A percentile compares a stretch with the other conserved stretches of the same genome.
phyloP scores from a whole-genome alignment of 2,888 invertebrate species.

The Drosophila falleni region DNA sequence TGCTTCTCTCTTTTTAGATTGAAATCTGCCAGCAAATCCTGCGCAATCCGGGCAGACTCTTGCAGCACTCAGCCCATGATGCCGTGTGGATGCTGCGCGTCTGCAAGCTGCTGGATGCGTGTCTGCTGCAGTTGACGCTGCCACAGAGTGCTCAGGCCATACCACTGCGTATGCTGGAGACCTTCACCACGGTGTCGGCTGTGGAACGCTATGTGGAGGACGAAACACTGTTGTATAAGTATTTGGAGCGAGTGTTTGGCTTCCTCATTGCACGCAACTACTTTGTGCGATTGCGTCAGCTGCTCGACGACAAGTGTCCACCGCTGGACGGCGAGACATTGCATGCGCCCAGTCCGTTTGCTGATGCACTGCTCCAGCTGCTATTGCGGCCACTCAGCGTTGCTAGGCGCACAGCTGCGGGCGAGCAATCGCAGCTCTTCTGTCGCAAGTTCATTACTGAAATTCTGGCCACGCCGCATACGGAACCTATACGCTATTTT shows the following conservation, averaged over 20 bases:
- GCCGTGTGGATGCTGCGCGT: constrained; percentile 83
- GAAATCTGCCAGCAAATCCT: constrained; percentile 84
- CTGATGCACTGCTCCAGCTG: constrained; percentile 91
- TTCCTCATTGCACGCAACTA: constrained; percentile 86
- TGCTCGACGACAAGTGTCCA: constrained; percentile 90
- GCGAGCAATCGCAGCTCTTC: constrained; percentile 66
- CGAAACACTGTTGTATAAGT: constrained; percentile 75
- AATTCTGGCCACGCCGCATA: constrained; percentile 89
- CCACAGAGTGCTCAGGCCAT: constrained; percentile 87
- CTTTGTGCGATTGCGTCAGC: constrained; percentile 89
- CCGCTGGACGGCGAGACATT: constrained; percentile 89
- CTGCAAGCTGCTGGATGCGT: constrained; percentile 83
- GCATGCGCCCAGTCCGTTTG: constrained; percentile 90
- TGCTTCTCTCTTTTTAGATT: constrained; percentile 69
- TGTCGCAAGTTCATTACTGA: constrained; percentile 87
- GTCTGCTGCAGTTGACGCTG: constrained; percentile 82
- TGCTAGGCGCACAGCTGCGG: constrained; percentile 74
- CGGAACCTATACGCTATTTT: constrained; percentile 89
- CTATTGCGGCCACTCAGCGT: constrained; percentile 91
- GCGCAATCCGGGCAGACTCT: constrained; percentile 81
- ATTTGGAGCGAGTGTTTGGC: constrained; percentile 82
- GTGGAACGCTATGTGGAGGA: constrained; percentile 83
- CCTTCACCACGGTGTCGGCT: constrained; percentile 88
- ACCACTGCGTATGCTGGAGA: constrained; percentile 92
- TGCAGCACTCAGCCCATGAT: constrained; percentile 81